These are phyloP conservation scores for Betta splendens DNA, from an alignment of 2,797 vertebrate species.

Conservation along the genomic window DNA sequence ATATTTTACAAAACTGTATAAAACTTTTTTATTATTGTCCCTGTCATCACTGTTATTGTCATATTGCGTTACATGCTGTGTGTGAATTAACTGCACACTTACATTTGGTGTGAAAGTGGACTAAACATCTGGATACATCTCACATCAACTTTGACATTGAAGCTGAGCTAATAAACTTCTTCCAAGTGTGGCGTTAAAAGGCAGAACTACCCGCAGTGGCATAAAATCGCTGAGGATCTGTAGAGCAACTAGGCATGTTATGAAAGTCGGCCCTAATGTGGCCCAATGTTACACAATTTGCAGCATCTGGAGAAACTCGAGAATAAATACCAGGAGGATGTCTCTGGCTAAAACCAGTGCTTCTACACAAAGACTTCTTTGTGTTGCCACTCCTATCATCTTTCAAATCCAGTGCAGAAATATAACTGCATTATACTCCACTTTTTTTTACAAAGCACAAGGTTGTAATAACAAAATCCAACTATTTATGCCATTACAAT, in stretches of 20 bases:
- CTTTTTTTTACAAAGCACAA: slow-evolving; percentile 55
- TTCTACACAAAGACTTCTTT: slow-evolving; percentile 78
- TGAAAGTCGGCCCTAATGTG: slow-evolving; percentile 67
- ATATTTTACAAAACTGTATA: too few species aligned
- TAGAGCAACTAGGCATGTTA: slow-evolving; percentile 54
- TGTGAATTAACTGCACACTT: too few species aligned
- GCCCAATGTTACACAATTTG: slow-evolving; percentile 76
- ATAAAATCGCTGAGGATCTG: slow-evolving; percentile 29
- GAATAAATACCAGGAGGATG: slow-evolving; percentile 76
- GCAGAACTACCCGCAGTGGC: not conserved
- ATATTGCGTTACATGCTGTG: too few species aligned
- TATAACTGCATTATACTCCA: slow-evolving; percentile 65
- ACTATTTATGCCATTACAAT: slow-evolving; percentile 41
- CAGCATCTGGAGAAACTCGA: slow-evolving; percentile 80
- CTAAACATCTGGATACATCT: too few species aligned
- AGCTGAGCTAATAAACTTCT: not conserved
- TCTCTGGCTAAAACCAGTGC: slow-evolving; percentile 72
- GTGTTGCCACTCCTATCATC: slow-evolving; percentile 78
- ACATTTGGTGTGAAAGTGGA: too few species aligned
- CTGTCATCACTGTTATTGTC: too few species aligned
- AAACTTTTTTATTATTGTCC: too few species aligned
- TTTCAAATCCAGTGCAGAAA: slow-evolving; percentile 70
- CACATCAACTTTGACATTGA: too few species aligned
- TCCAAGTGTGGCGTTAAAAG: not conserved
- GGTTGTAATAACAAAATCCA: slow-evolving; percentile 47